Percentiles rank a stretch among this genome's conserved stretches.
Conservation (phyloP, 1,140 invertebrate species). For the Macrosteles quadrilineatus region DNA sequence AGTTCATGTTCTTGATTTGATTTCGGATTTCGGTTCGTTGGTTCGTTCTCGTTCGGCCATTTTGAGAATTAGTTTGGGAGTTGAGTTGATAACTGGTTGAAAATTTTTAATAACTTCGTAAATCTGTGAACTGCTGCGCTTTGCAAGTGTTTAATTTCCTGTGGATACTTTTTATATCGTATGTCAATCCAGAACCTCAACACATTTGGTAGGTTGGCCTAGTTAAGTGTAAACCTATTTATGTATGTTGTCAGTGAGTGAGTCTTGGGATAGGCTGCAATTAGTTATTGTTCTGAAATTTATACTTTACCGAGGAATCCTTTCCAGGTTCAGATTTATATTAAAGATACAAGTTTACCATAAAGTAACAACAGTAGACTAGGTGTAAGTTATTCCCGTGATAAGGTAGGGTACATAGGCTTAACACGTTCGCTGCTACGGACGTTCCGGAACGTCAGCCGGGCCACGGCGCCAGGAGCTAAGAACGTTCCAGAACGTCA, state of each 20-base stretch:
- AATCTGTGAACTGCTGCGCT: constrained; percentile 14
- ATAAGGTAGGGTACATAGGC: too few relatives aligned
- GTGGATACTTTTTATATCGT: constrained; percentile 80
- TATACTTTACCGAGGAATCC: background rate
- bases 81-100: background rate
- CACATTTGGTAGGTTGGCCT: constrained; percentile 74
- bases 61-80: background rate
- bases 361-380: background rate
- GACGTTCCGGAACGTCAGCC: too few relatives aligned
- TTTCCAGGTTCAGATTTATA: background rate
- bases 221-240: background rate
- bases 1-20: too few relatives aligned
- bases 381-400: background rate
- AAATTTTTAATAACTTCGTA: background rate
- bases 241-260: background rate
- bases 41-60: background rate
- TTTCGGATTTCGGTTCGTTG: background rate
- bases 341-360: background rate
- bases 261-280: background rate
- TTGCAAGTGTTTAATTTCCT: constrained; percentile 64
- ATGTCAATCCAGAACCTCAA: constrained; percentile 98
- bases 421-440: too few relatives aligned
- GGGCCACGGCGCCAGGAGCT: too few relatives aligned
- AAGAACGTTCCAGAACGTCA: too few relatives aligned
- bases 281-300: background rate